Base-by-base conservation (phyloP, 2,888 invertebrate species). In the Anarsia innoxiella region DNA sequence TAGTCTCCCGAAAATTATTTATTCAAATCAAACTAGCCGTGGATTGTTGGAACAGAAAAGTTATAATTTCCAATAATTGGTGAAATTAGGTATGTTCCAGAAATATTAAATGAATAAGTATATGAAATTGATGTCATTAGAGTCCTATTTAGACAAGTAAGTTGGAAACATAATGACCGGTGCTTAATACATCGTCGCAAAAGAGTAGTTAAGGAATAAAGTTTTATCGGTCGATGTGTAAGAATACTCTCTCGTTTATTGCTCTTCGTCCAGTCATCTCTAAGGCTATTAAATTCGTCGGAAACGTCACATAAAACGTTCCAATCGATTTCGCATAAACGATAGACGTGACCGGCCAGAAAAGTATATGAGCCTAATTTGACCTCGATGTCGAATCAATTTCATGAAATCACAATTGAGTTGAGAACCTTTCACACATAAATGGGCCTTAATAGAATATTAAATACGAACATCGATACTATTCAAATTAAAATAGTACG, bases 321-420 rank as follows among this genome's bases (percentile, higher is more conserved):
- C 51, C 65, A 65, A 83, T 84, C 82, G 83, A 84, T 84, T 84
- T 82, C 79, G 59, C 76, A 82, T 83, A 83, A 84, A 83, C 72
- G 74, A 63, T 73, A 70, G 68, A 82, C 82, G 80, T 82, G 79
- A 79, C 77, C 68, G 63, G 62, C 56, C 58, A 56, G 56, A 61
- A 59, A 68, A 61, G 62, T 65, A 61, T 67, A 61, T 62, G 59
- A 54, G 53, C 59, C 69, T 76, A 72, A 76, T 78, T 79, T 72
- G 66, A 65, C 57, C 59, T 51, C 49, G 49, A 51, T 52, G 54
- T 49, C 45, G 49, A 60, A 55, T 56, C 54, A 59, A 59, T 61
- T 57, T 51, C 44, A 41, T 49, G 41, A 42, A 45, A 51, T 41
- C 23, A 37, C 32, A 30, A 38, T 38, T 34, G 14, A 30, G 35